Evolutionary conservation across 2,113 vertebrate species (phyloP), one percentile per base, ranked within the genome.

Genomic region (Onychostruthus taczanowskii): DNA sequence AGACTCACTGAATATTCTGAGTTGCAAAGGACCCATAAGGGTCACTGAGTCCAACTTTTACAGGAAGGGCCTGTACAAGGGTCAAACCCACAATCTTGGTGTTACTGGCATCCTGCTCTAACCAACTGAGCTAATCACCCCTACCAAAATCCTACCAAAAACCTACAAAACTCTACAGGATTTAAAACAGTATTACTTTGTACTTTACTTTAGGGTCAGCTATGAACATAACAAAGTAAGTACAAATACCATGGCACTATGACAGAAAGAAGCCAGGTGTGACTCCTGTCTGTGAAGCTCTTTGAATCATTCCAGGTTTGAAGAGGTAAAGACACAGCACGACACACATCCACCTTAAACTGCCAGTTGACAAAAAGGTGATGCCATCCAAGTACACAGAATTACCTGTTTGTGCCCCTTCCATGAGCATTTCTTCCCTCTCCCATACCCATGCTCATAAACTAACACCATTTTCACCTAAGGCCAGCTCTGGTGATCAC

Each of bases 331-430:
- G 37, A 37, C 46, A 93, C 13, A 62, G 62, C 23, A 39, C 0
- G 0, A 67, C 18, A 49, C 0, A 0, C 41, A 89, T 28, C 23
- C 3, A 1, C 30, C 52, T 37, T 10, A 37, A 35, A 62, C 18
- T 70, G 47, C 55, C 6, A 3, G 11, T 16, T 87, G 24, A 80
- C 59, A 44, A 41, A 47, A 35, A 47, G 8, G 35, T 59, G 52
- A 87, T 16, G 24, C 15, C 68, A 67, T 39, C 19, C 33, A 78
- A 31, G 50, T 5, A n/a, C 55, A 53, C 28, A 43, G 52, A 46
- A 67, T 58, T n/a, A 89, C 5, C 17, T 4, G 1, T 24, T 53
- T 0, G 4, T 23, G 37, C 9, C 15, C 37, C 4, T 77, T 83
- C 37, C 55, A 44, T 1, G 5, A 27, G 28, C 35, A 19, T 8